Evolutionary conservation across 1,140 invertebrate species (phyloP).

Genomic region (Listronotus oregonensis): DNA sequence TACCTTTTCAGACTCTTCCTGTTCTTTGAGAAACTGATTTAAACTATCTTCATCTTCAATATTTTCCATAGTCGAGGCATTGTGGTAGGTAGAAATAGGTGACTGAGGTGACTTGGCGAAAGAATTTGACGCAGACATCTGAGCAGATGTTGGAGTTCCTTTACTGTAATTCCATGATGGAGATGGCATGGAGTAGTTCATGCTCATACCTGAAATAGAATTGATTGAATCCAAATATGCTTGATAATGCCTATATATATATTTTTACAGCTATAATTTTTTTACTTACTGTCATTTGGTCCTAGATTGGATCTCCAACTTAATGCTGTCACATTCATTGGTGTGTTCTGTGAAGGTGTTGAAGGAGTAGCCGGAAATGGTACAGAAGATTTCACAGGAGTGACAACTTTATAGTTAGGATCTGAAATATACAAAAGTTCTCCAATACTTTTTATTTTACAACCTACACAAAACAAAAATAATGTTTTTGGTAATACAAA

Average conservation of each 20-base stretch:
- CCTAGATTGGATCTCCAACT: conserved; percentile 51
- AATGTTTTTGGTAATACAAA: no score
- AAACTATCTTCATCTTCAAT: conserved; percentile 58
- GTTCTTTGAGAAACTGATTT: conserved; percentile 55
- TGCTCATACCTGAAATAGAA: conserved; percentile 43
- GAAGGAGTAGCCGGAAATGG: conserved; percentile 15
- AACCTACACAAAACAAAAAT: no score
- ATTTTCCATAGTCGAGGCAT: conserved; percentile 52
- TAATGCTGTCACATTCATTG: conserved; percentile 51
- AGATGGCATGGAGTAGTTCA: conserved; percentile 48
- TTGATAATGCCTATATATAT: conserved; percentile 8
- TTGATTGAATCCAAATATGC: conserved; percentile 11
- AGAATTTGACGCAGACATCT: conserved; percentile 44
- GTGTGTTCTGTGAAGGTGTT: conserved; percentile 35
- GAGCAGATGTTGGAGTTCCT: conserved; percentile 19
- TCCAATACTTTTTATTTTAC: no score
- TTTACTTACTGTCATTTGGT: conserved; percentile 47
- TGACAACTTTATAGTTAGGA: conserved; percentile 31
- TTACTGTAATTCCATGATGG: conserved; percentile 46
- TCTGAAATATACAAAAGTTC: conserved; percentile 26
- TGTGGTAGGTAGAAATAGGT: conserved; percentile 45
- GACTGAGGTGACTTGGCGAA: conserved; percentile 43
- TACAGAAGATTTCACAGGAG: conserved; percentile 30
- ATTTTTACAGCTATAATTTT: background rate
- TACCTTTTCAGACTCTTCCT: conserved; percentile 42